Conservation (phyloP, 2,888 invertebrate genomes). For the Chymomyza amoena region DNA sequence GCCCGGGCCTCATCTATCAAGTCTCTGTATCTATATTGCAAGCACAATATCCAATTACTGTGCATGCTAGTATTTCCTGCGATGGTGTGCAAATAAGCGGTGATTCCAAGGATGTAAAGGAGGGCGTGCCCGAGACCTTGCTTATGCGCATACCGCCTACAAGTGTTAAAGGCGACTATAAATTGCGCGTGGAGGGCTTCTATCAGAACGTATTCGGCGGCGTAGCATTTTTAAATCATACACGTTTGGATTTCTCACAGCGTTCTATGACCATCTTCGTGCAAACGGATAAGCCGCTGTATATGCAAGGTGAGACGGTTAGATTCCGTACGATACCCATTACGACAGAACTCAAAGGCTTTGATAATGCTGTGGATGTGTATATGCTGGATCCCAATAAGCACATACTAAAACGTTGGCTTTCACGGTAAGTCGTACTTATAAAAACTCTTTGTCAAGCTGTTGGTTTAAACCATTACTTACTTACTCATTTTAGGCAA, state of each 20-base stretch:
- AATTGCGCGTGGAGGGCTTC: conserved; percentile 89
- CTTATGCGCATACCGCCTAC: conserved; percentile 93
- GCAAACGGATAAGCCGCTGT: conserved; percentile 96
- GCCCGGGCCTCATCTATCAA: conserved; percentile 94
- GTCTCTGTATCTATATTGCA: conserved; percentile 91
- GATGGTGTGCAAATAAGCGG: conserved; percentile 94
- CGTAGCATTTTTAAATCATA: conserved; percentile 93
- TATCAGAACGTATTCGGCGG: conserved; percentile 86
- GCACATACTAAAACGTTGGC: conserved; percentile 94
- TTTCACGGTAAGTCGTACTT: conserved; percentile 82
- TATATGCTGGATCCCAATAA: conserved; percentile 94
- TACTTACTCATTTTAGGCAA: conserved; percentile 80
- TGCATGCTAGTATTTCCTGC: conserved; percentile 92
- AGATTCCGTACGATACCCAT: conserved; percentile 95
- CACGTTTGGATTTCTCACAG: conserved; percentile 89
- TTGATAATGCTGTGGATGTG: conserved; percentile 93
- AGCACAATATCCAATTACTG: conserved; percentile 88
- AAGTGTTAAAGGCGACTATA: conserved; percentile 90
- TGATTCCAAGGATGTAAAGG: conserved; percentile 88
- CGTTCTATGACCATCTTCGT: conserved; percentile 97
- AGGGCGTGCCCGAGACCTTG: conserved; percentile 92
- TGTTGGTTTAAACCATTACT: background rate
- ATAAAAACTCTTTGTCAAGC: background rate
- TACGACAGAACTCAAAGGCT: conserved; percentile 93
- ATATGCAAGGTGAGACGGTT: conserved; percentile 95